Evolutionary conservation across 2,113 vertebrate genomes (phyloP), one percentile per base, ranked within the genome.

Genomic region (Atlantisia rogersi): DNA sequence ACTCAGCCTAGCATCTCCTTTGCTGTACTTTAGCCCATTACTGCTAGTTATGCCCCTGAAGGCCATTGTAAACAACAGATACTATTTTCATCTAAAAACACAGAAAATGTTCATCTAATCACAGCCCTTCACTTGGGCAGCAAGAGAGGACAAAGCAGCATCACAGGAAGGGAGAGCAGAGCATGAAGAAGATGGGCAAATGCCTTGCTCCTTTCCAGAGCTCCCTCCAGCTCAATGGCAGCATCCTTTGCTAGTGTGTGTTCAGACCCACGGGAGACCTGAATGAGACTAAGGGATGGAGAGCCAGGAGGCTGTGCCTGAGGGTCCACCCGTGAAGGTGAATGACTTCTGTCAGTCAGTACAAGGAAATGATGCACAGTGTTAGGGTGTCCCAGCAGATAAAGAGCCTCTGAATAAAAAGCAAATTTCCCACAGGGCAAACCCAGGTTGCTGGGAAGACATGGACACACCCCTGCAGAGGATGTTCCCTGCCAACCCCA

Each of bases 11-110:
- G 48, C 65, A 85, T 83, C 75, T 86, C 81, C 63, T 88, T 58
- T 52, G 56, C 77, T 96, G 88, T 81, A 60, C 67, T 65, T 87
- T 55, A 82, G 84, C 65, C 81, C 65, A 21, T 91, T 86, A 88
- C 48, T 70, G 37, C 60, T 65, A 48, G 78, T 58, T 93, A 82
- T 6, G 5, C 6, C 71, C 67, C 86, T 77, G 77, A 85, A 90
- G 68, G 46, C 32, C 74, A 40, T 31, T 1, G 10, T 70, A 90
- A 94, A 82, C 88, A 95, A 89, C 58, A 91, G 56, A 90, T 76
- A 77, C 2, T 40, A 76, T 64, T 86, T 92, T 76, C n/a, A 79
- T 48, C 70, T 82, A 31, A 81, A 94, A 95, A 1, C 71, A 90
- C 31, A 88, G 67, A 63, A 92, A 48, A 32, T 12, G 26, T 46